Evolutionary conservation across 2,888 invertebrate genomes (phyloP), one percentile per base, ranked within the genome.

Genomic region (Odontocerum albicorne): DNA sequence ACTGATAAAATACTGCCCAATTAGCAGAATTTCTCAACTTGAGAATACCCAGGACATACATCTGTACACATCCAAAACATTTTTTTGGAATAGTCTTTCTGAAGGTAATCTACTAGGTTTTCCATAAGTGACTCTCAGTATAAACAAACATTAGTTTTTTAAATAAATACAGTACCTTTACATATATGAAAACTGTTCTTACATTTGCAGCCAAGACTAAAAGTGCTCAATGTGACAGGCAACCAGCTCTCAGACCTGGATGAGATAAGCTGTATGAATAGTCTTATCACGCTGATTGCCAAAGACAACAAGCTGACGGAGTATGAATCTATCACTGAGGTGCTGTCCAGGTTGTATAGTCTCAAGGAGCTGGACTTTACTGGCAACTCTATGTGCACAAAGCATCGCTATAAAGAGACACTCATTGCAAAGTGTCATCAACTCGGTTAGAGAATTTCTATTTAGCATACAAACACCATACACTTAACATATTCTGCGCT

Each of bases 371-470:
- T 80, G 0, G 80, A 77, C 60, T 79, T 88, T 50, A 70, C 68
- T 35, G 84, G 81, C 1, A 88, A 88, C 67, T 85, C 86, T 1
- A 80, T 88, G 63, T 76, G 79, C 1, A 81, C 75, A 63, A 74
- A 76, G 60, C 82, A 82, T 64, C 77, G 84, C 52, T 89, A 86
- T 65, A 81, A 83, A 63, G 87, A 88, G 68, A 83, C 80, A 51
- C 70, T 88, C 7, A 85, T 86, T 46, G 84, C 83, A 1, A 79
- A 81, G 65, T 81, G 83, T 59, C 69, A 77, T 31, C 74, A 75
- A 61, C 69, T 87, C 63, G 77, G 87, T 86, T 72, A 69, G 8
- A 49, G 27, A 27, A 27, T 7, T n/a, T n/a, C n/a, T 4, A 27
- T 27, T 4, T 7, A 27, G 10, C 4, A 27, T 27, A 27, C 4